phyloP scores from a whole-genome alignment of 2,113 vertebrate genomes.

The Daphoenositta chrysoptera region DNA sequence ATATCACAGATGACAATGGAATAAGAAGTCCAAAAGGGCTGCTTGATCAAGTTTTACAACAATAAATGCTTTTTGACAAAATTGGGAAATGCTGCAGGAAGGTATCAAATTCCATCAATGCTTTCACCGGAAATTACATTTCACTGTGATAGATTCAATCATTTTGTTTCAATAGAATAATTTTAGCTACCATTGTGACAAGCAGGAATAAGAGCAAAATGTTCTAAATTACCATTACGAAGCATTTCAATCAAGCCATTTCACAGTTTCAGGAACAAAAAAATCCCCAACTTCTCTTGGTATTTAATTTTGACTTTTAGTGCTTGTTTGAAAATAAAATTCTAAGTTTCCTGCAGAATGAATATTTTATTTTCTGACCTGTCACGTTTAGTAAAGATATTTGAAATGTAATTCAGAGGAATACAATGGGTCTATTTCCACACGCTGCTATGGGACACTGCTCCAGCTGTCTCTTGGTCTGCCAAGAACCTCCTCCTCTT shows the following conservation, averaged over 20 bases:
- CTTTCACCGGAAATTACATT: neutral
- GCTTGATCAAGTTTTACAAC: neutral
- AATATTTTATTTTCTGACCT: neutral
- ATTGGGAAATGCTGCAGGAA: neutral
- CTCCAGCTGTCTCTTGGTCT: neutral
- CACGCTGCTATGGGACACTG: neutral
- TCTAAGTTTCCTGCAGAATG: neutral
- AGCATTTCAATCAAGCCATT: slow-evolving; percentile 7
- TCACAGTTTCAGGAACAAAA: neutral
- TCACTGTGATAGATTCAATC: neutral
- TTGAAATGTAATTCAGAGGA: neutral
- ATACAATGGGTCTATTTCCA: neutral
- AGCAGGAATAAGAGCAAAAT: slow-evolving; percentile 1
- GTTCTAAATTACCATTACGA: neutral
- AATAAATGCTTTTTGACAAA: neutral
- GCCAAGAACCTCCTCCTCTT: neutral
- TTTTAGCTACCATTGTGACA: slow-evolving; percentile 28
- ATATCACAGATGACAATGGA: neutral
- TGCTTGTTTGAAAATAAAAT: neutral
- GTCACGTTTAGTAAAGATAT: neutral
- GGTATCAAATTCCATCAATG: neutral
- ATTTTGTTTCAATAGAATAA: slow-evolving; percentile 15
- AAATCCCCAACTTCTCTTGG: neutral
- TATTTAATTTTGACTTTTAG: neutral
- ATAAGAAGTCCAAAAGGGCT: neutral